A percentile compares a stretch with the other conserved stretches of the same genome.
Conservation (phyloP, 92 coral and sea anemone genomes). For the Metridium senile region DNA sequence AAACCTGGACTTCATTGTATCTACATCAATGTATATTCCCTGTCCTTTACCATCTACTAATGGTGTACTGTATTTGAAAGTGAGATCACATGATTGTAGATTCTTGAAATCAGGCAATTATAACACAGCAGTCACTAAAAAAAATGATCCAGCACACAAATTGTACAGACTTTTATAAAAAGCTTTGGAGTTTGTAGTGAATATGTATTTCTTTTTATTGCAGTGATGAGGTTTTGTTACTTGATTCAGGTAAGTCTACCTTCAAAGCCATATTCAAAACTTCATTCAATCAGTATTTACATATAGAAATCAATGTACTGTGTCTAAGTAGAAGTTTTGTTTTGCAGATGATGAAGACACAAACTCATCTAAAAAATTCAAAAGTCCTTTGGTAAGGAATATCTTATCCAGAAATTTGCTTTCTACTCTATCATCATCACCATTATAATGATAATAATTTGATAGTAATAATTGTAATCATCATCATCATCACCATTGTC, state of each 20-base stretch:
- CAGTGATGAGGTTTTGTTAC: conserved; percentile 11
- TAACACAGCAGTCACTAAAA: no score
- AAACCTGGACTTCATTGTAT: conserved; percentile 71
- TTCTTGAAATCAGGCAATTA: conserved; percentile 42
- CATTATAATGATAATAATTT: no score
- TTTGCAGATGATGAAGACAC: not conserved
- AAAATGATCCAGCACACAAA: no score
- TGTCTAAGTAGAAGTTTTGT: not conserved
- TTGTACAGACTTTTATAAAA: no score
- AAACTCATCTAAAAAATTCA: not conserved
- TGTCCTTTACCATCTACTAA: conserved; percentile 76
- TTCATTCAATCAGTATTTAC: not conserved
- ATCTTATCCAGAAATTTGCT: not conserved
- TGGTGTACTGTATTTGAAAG: conserved; percentile 68
- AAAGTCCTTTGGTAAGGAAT: conserved; percentile 4
- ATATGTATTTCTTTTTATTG: no score
- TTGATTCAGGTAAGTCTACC: not conserved
- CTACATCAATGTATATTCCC: conserved; percentile 58
- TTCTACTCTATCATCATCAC: not conserved
- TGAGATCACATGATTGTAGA: conserved; percentile 75
- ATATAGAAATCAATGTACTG: not conserved
- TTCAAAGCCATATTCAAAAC: not conserved
- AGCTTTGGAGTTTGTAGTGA: no score
- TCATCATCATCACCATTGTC: no score
- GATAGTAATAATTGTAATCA: no score